Percentiles rank a stretch among this genome's conserved stretches.
These are phyloP conservation scores for Pandemis cinnamomeana DNA, from an alignment of 2,888 invertebrate genomes.

Conservation along the genomic window DNA sequence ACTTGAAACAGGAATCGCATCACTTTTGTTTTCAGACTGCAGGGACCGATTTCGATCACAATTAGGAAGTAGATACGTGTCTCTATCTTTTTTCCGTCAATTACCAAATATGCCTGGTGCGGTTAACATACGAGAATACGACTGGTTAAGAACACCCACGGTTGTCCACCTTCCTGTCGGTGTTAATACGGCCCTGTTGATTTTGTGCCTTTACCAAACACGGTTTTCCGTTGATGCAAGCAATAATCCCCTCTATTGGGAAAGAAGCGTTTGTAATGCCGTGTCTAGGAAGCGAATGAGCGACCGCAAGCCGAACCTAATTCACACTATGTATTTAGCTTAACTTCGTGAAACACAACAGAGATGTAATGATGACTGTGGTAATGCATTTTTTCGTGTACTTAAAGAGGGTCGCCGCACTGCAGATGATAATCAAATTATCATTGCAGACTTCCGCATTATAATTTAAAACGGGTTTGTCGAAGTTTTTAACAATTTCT, in stretches of 20 bases:
- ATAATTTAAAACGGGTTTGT: constrained; percentile 73
- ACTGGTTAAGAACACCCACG: constrained; percentile 81
- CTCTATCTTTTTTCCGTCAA: constrained; percentile 57
- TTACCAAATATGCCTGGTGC: constrained; percentile 69
- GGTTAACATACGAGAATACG: constrained; percentile 69
- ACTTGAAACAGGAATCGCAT: background rate
- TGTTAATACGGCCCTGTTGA: constrained; percentile 80
- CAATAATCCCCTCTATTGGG: constrained; percentile 63
- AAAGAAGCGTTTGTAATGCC: constrained; percentile 52
- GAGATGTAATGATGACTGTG: constrained; percentile 76
- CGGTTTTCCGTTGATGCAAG: constrained; percentile 53
- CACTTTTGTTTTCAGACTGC: background rate
- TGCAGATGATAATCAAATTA: constrained; percentile 78
- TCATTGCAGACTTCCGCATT: constrained; percentile 75
- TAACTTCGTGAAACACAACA: constrained; percentile 80
- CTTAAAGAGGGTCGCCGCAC: constrained; percentile 70
- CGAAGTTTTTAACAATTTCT: constrained; percentile 34
- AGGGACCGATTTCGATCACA: constrained; percentile 2
- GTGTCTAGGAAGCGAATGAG: constrained; percentile 46
- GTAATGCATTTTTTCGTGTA: constrained; percentile 79
- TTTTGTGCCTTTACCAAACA: constrained; percentile 68
- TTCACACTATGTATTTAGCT: constrained; percentile 81
- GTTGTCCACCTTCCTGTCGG: constrained; percentile 71
- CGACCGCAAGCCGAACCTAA: constrained; percentile 67
- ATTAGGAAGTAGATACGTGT: constrained; percentile 41